Base-by-base conservation (phyloP, 1,140 invertebrate species). In the Camponotus vicinus region DNA sequence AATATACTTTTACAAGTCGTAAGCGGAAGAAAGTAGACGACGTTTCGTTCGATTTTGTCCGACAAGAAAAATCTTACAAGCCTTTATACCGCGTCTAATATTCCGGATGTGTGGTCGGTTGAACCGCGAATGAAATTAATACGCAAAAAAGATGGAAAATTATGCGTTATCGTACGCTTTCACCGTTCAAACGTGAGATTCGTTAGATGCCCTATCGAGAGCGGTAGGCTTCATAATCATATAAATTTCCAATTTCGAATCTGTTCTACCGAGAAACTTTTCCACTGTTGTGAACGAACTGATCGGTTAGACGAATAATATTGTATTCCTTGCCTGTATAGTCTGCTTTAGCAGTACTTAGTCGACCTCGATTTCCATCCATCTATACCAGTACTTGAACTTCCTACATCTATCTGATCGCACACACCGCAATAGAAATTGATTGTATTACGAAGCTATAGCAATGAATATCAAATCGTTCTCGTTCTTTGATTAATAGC, bases 311-410 rank as follows among this genome's bases (percentile, higher is more conserved):
- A 15, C 66, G 49, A 71, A 71, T 82, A 52, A 82, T 73, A 40
- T 45, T 45, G 70, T 34, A 52, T 52, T 83, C 40, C 75, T 55
- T 49, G n/a, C 69, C 21, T 21, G 21, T 27, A 27, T 27, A 32
- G 66, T 82, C 13, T 4, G 18, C 15, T 11, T 80, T 49, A 40
- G 21, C 67, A 59, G 42, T 45, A 27, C 27, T 27, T 27, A 27
- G 57, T 61, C 79, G 79, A 83, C 79, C 79, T 83, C 79, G 79
- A 83, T 83, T 83, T 83, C 32, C 79, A 83, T 34, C 78, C 21
- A 75, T 83, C 69, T 75, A 80, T 70, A 73, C 69, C 69, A 69
- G 69, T 75, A 63, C 79, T 75, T 83, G 69, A 83, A 83, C 69
- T 83, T 75, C 67, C 79, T 83, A 83, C 69, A 42, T 83, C 61